Evolutionary conservation across 2,113 vertebrate species (phyloP), one percentile per base, ranked within the genome.

Genomic region (Agapornis roseicollis): DNA sequence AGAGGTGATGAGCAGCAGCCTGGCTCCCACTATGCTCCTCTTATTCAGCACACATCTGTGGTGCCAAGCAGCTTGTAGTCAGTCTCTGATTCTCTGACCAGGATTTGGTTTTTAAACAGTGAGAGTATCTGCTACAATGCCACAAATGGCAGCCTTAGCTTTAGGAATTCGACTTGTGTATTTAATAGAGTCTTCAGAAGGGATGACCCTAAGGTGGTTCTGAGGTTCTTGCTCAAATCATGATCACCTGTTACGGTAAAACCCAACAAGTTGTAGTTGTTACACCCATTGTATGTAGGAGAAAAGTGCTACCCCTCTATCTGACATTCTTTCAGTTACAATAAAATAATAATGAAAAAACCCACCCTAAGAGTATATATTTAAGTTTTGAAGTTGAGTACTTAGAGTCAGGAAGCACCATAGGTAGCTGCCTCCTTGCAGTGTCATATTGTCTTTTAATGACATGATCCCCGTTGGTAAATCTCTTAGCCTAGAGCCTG

Each of bases 91-190:
- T 83, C 80, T 83, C 72, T 76, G 85, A 37, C 41, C 4, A 17
- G 17, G 10, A 50, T 88, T 93, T 84, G 35, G 23, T 84, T 88
- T 81, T 81, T 53, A 61, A 93, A 88, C 69, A 80, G 35, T 42
- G 61, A 47, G 4, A 15, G 37, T 90, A 73, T 69, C 50, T 9
- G 1, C 35, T 49, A n/a, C 29, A n/a, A 37, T 84, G 56, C 46
- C 47, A 66, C 58, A 84, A 90, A 47, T 74, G 31, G 22, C 47
- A 25, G 29, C 37, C 53, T 76, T 64, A 49, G n/a, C 66, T 2
- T 77, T 92, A 68, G 50, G 42, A 80, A 76, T 88, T 88, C 37
- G 19, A 52, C 22, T 63, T 80, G 8, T 0, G 0, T 64, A 39
- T 90, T 78, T 65, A 85, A 55, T 13, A 73, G 50, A 39, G 17